These are phyloP conservation scores for Planococcus citri DNA, from an alignment of 1,140 invertebrate genomes.

Conservation along the genomic window DNA sequence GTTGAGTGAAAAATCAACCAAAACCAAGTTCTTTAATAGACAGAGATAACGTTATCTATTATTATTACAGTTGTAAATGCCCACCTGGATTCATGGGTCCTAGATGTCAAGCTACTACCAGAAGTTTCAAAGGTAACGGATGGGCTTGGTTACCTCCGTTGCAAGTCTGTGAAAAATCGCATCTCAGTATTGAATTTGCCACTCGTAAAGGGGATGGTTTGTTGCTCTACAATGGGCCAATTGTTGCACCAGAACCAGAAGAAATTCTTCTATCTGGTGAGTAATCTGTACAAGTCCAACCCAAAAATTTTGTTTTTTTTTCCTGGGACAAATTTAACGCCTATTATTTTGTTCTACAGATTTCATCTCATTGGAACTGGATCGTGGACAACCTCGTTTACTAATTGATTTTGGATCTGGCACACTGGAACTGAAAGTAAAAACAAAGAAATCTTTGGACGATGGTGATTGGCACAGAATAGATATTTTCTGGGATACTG, in stretches of 20 bases:
- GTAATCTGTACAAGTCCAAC: too few relatives aligned
- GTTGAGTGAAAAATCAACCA: constrained; percentile 26
- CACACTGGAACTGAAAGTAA: constrained; percentile 74
- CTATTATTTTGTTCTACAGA: constrained; percentile 42
- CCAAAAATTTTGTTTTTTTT: constrained; percentile 1
- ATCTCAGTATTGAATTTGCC: constrained; percentile 88
- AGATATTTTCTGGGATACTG: constrained; percentile 90
- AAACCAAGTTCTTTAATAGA: background rate
- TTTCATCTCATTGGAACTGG: constrained; percentile 86
- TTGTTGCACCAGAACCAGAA: constrained; percentile 76
- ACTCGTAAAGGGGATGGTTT: constrained; percentile 80
- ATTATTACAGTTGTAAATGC: constrained; percentile 61
- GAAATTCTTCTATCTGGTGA: constrained; percentile 69
- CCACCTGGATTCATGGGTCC: constrained; percentile 83
- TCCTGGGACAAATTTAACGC: background rate
- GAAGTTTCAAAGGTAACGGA: constrained; percentile 81
- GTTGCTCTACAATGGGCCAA: constrained; percentile 93
- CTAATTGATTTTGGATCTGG: constrained; percentile 92
- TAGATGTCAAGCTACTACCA: constrained; percentile 86
- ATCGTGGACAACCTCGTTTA: constrained; percentile 76
- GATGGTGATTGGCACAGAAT: constrained; percentile 93
- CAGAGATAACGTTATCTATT: background rate
- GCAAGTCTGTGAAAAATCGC: constrained; percentile 90
- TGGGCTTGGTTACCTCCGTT: constrained; percentile 93
- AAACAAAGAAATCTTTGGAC: constrained; percentile 71